Evolutionary conservation across 2,113 vertebrate genomes (phyloP).

Genomic region (Todiramphus saurophagus): DNA sequence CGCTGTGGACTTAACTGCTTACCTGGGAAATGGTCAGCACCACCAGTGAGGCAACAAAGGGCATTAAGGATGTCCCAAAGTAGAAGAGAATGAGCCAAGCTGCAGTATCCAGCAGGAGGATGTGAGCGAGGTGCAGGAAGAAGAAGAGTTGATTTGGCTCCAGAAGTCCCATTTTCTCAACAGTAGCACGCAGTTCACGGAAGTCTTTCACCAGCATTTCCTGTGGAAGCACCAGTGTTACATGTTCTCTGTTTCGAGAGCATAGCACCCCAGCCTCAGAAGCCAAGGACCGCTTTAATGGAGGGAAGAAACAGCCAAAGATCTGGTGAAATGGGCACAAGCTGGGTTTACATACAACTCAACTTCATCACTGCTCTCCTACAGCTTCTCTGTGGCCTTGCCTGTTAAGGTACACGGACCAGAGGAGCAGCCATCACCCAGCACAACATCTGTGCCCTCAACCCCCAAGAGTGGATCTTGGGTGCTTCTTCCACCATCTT

Average conservation of each 20-base stretch:
- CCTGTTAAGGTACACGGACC: not conserved
- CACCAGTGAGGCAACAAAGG: conserved; percentile 64
- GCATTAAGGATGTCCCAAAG: conserved; percentile 72
- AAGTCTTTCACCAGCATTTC: conserved; percentile 73
- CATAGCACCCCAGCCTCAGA: not conserved
- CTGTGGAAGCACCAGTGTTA: conserved; percentile 38
- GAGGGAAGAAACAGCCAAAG: not conserved
- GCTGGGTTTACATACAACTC: not conserved
- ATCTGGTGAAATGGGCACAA: not conserved
- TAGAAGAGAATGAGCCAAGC: conserved; percentile 76
- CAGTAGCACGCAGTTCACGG: conserved; percentile 48
- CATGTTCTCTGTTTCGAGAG: not conserved
- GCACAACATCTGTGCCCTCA: not conserved
- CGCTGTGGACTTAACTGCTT: not conserved
- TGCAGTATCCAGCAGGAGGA: conserved; percentile 72
- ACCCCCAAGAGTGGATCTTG: accelerated
- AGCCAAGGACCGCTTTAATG: not conserved
- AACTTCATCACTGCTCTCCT: not conserved
- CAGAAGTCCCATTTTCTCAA: conserved; percentile 77
- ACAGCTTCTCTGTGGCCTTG: not conserved
- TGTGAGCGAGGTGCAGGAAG: conserved; percentile 72
- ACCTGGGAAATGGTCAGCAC: conserved; percentile 77
- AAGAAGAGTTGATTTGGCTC: conserved; percentile 74
- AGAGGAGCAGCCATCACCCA: not conserved
- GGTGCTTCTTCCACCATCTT: not conserved